Base-by-base conservation (phyloP, 2,797 vertebrate species). In the Microctenopoma stevenorrisi region DNA sequence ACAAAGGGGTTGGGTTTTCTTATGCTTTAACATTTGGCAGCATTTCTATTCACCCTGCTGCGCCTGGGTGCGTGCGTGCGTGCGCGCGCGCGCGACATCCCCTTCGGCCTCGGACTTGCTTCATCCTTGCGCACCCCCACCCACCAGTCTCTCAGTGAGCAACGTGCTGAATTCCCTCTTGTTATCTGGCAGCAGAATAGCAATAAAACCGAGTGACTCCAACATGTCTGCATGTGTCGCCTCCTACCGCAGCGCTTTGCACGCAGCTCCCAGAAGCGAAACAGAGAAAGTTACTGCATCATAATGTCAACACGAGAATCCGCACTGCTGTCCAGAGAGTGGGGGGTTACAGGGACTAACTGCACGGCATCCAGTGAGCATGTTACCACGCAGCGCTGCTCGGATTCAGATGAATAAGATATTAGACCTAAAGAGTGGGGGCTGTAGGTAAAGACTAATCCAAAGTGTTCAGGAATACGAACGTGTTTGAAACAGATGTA, bases 191-290 rank as follows among this genome's bases (percentile, higher is more conserved):
- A 94, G 88, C 91, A 91, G 88, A 91, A 93, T 82, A 91, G 92
- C 91, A 94, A 95, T 95, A 94, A 95, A 96, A 95, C 85, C 84
- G 84, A 85, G 81, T 89, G 96, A 96, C 95, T 97, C 96, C 96
- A 95, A 88, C 81, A 79, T 93, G 95, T 96, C 96, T 96, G 94
- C 94, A 87, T 76, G 84, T 82, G 94, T 93, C 91, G 86, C 92
- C 93, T 94, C 88, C 83, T 79, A 71, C 88, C 91, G 79, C 74
- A 89, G 86, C 66, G 83, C 82, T 91, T 93, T 89, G 92, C 93
- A 94, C 93, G 90, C 92, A 93, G 91, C 88, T 42, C 53, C 2
- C 26, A 12, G 30, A 59, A 13, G 55, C 46, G 55, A 53, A 63
- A 58, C 61, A 68, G 38, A 48, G 33, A 11, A 8, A 73, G 40